Conservation (phyloP, 2,113 vertebrate species). For the Guaruba guarouba region DNA sequence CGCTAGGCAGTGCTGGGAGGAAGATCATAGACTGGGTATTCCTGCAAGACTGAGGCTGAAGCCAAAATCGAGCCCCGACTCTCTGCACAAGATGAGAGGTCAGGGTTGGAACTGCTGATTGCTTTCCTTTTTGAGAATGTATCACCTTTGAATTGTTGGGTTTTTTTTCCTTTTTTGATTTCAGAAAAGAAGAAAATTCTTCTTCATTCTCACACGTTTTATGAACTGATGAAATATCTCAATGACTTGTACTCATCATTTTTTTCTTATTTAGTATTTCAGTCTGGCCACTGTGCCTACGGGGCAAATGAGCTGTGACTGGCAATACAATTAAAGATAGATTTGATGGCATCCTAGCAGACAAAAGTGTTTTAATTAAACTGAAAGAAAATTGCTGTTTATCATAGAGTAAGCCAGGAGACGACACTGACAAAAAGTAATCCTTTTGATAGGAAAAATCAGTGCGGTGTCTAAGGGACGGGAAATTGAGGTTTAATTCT, state of each 20-base stretch:
- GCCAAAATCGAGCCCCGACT: not conserved
- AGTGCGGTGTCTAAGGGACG: not conserved
- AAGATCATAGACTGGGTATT: not conserved
- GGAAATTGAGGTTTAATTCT: conserved; percentile 3
- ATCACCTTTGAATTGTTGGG: not conserved
- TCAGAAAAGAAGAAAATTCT: not conserved
- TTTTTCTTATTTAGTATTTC: conserved; percentile 10
- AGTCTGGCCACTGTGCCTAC: not conserved
- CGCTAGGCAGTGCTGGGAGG: not conserved
- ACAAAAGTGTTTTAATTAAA: conserved; percentile 37
- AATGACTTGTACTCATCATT: not conserved
- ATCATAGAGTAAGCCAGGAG: not conserved
- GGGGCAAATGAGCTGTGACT: not conserved
- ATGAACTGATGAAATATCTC: not conserved
- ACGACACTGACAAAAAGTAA: not conserved
- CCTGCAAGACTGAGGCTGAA: not conserved
- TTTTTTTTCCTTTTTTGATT: not conserved
- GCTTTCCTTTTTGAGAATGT: not conserved
- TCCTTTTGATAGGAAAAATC: conserved; percentile 3
- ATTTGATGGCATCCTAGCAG: not conserved
- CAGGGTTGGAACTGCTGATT: not conserved
- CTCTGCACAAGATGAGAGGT: not conserved
- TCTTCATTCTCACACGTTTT: not conserved
- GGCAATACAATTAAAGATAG: conserved; percentile 26
- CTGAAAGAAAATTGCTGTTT: conserved; percentile 17